phyloP scores from a whole-genome alignment of 2,113 vertebrate genomes.

The Platanista minor region DNA sequence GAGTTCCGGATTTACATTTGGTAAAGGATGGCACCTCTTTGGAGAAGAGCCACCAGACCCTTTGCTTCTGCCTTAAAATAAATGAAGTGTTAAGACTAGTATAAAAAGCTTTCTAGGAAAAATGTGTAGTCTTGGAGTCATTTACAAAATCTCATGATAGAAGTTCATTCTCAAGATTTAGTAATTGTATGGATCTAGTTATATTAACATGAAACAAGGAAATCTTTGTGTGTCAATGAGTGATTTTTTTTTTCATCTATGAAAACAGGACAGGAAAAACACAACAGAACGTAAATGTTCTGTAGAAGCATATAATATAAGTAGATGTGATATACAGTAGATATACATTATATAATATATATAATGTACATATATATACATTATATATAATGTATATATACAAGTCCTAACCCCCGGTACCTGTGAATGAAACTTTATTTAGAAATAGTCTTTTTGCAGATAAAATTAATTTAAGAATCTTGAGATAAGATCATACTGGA shows the following conservation, averaged over 20 bases:
- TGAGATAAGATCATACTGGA: background rate
- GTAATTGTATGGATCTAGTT: background rate
- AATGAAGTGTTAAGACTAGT: background rate
- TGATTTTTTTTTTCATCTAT: background rate
- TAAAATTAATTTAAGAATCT: background rate
- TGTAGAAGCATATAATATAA: background rate
- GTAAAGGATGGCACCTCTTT: background rate
- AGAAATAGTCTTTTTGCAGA: background rate
- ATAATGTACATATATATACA: too few relatives aligned
- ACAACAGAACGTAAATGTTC: background rate
- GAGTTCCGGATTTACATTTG: background rate
- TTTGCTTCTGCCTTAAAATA: background rate
- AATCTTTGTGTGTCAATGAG: background rate
- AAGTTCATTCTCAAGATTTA: background rate
- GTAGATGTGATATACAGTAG: background rate
- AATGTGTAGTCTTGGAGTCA: background rate
- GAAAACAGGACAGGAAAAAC: background rate
- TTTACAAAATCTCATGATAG: background rate
- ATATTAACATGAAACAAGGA: background rate
- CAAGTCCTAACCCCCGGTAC: background rate
- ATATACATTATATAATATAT: background rate
- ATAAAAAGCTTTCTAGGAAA: background rate
- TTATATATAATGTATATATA: too few relatives aligned
- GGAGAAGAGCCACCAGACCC: background rate
- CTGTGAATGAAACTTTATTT: background rate